A percentile compares a stretch with the other conserved stretches of the same genome.
These are phyloP conservation scores for Chanos chanos DNA, from an alignment of 2,797 vertebrate species.

Conservation along the genomic window DNA sequence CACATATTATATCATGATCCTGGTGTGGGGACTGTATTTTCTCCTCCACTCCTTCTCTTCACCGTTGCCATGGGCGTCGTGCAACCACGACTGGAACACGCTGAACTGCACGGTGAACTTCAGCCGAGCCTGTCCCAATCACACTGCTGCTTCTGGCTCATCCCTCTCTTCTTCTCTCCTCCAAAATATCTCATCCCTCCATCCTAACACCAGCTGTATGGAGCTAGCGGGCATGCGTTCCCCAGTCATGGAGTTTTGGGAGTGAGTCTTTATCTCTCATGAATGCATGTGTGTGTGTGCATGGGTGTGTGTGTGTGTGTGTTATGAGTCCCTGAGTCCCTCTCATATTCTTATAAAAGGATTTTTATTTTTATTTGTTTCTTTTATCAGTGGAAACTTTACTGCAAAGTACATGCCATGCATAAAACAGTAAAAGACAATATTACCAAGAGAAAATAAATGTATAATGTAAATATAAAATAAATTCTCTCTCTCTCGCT, in stretches of 20 bases:
- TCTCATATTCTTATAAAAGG: background rate
- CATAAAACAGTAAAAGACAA: too few species aligned
- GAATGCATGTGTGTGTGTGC: too few species aligned
- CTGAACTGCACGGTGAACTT: slow-evolving; percentile 79
- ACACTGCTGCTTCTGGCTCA: slow-evolving; percentile 39
- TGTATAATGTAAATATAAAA: too few species aligned
- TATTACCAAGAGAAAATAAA: too few species aligned
- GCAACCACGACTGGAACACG: slow-evolving; percentile 79
- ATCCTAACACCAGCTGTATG: slow-evolving; percentile 66
- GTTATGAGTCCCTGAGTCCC: slow-evolving; percentile 2
- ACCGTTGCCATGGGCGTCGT: slow-evolving; percentile 79
- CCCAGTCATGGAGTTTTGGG: slow-evolving; percentile 82
- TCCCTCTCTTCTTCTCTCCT: slow-evolving; percentile 36
- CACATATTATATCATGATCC: slow-evolving; percentile 85
- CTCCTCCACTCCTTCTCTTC: slow-evolving; percentile 79
- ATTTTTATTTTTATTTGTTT: too few species aligned
- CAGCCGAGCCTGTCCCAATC: slow-evolving; percentile 67
- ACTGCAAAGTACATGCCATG: too few species aligned
- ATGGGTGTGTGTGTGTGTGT: slow-evolving; percentile 18
- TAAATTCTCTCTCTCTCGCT: background rate
- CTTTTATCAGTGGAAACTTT: too few species aligned
- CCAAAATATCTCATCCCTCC: slow-evolving; percentile 49
- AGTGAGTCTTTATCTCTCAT: slow-evolving; percentile 67
- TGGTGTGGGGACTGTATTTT: slow-evolving; percentile 82
- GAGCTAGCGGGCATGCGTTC: slow-evolving; percentile 72